A percentile compares a stretch with the other conserved stretches of the same genome.
Conservation (phyloP, 2,113 vertebrate genomes). For the Pogonocichla stellata region DNA sequence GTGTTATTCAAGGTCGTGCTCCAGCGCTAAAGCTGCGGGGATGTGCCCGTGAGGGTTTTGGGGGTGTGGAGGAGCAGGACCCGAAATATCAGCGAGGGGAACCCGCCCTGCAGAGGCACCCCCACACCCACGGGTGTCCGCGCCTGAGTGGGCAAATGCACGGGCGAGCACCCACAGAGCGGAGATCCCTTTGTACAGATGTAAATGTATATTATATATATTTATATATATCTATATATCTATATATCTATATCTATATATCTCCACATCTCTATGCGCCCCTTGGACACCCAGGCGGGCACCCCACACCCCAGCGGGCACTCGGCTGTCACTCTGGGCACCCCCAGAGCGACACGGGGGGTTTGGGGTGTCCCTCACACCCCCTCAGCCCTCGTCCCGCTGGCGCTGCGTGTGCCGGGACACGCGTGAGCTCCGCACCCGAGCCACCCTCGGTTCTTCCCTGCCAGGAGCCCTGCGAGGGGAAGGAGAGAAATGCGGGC, state of each 20-base stretch:
- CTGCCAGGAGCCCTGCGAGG: background rate
- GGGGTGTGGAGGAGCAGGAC: background rate
- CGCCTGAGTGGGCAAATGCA: fast-evolving
- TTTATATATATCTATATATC: fast-evolving
- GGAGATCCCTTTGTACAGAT: fast-evolving
- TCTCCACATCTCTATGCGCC: fast-evolving
- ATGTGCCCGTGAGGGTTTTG: fast-evolving
- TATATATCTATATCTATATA: no score
- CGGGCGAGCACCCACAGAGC: fast-evolving
- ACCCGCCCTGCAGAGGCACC: fast-evolving
- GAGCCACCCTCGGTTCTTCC: background rate
- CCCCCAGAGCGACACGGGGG: fast-evolving
- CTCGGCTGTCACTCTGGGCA: background rate
- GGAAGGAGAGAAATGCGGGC: fast-evolving
- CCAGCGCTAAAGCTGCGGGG: fast-evolving
- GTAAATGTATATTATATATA: fast-evolving
- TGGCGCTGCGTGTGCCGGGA: fast-evolving
- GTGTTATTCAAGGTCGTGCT: background rate
- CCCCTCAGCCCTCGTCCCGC: no score
- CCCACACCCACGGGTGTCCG: fast-evolving
- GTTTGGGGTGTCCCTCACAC: fast-evolving
- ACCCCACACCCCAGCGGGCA: fast-evolving
- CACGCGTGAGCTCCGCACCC: background rate
- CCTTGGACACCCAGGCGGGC: fast-evolving
- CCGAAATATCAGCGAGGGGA: fast-evolving